Conservation (phyloP, 53 echinoderm and acorn worm species). For the Stichopus horrens region DNA sequence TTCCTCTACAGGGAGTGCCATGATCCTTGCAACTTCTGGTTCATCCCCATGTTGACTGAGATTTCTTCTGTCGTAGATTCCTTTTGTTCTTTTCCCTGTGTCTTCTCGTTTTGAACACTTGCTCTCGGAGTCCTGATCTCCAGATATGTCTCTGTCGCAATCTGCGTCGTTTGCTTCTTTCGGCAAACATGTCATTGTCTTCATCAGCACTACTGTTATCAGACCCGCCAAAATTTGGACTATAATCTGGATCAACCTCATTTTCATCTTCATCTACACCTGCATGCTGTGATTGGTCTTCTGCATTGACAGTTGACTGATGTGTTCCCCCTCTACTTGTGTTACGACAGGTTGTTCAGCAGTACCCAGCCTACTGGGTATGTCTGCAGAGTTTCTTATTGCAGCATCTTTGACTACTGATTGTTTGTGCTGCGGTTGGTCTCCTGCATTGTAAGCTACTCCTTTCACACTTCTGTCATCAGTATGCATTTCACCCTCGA, state of each 20-base stretch:
- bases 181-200: not conserved
- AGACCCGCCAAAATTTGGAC: not conserved
- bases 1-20: slow-evolving; percentile 48
- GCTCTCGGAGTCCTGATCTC: too few species aligned
- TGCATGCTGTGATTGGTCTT: too few species aligned
- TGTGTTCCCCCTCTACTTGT: too few species aligned
- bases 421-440: not conserved
- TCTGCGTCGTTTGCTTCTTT: too few species aligned
- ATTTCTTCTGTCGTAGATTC: slow-evolving; percentile 59
- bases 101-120: not conserved
- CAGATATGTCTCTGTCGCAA: too few species aligned
- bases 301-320: not conserved
- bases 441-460: not conserved
- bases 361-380: too few species aligned
- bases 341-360: too few species aligned
- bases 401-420: too few species aligned
- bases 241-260: not conserved
- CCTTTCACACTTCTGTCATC: not conserved
- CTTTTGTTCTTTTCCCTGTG: not conserved
- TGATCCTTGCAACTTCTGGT: slow-evolving; percentile 48
- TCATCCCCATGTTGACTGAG: slow-evolving; percentile 47
- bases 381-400: too few species aligned
- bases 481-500: not conserved
- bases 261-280: not conserved
- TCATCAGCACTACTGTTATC: not conserved